These are phyloP conservation scores for Baccha elongata DNA, from an alignment of 2,888 invertebrate genomes.

Conservation along the genomic window DNA sequence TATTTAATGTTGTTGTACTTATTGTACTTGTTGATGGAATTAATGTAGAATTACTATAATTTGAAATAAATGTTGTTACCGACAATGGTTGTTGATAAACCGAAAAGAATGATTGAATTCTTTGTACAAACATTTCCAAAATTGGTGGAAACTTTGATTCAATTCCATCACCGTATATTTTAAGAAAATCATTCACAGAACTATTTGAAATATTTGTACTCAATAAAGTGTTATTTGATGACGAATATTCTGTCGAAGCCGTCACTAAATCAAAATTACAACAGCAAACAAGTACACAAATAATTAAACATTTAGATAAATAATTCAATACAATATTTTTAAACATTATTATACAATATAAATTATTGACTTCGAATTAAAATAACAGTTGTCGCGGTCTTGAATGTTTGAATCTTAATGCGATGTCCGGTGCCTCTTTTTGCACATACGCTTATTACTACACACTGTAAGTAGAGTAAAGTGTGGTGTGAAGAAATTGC, in stretches of 20 bases:
- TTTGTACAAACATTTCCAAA: slow-evolving; percentile 87
- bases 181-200: slow-evolving; percentile 43
- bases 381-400: neutral
- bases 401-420: slow-evolving; percentile 4
- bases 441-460: slow-evolving; percentile 19
- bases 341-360: neutral
- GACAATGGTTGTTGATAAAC: slow-evolving; percentile 84
- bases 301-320: slow-evolving; percentile 1
- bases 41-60: neutral
- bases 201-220: neutral
- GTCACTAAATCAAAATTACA: slow-evolving; percentile 12
- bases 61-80: slow-evolving; percentile 82
- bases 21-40: slow-evolving; percentile 1
- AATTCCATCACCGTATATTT: slow-evolving; percentile 80
- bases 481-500: slow-evolving; percentile 39
- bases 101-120: slow-evolving; percentile 88
- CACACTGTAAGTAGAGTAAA: slow-evolving; percentile 37
- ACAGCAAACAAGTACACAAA: slow-evolving; percentile 2
- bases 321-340: neutral
- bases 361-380: neutral
- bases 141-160: slow-evolving; percentile 86
- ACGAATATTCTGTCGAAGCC: neutral
- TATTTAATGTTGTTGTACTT: slow-evolving; percentile 1
- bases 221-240: neutral
- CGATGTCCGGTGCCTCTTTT: slow-evolving; percentile 35